Evolutionary conservation across 2,797 vertebrate genomes (phyloP).

Genomic region (Crenichthys baileyi): DNA sequence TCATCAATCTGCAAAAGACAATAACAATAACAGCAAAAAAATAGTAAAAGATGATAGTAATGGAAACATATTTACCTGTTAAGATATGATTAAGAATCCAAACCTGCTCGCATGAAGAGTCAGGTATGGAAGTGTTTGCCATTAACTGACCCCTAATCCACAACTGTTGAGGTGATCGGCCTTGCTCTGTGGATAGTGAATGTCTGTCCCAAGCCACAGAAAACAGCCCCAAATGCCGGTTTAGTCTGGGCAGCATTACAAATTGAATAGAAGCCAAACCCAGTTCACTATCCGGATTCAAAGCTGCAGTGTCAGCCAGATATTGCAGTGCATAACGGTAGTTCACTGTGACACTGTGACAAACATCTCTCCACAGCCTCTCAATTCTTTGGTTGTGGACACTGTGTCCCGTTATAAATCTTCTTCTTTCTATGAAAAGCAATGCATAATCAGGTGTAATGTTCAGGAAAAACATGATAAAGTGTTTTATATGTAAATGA

Average conservation of each 20-base stretch:
- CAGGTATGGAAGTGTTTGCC: neutral
- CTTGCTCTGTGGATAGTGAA: constrained; percentile 2
- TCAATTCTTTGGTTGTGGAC: too few relatives aligned
- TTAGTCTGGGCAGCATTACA: neutral
- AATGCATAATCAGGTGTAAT: neutral
- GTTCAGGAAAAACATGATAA: neutral
- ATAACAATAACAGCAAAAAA: too few relatives aligned
- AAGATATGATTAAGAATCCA: too few relatives aligned
- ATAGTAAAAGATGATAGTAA: too few relatives aligned
- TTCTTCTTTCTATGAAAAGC: too few relatives aligned
- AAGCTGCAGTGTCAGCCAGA: neutral
- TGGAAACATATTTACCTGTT: too few relatives aligned
- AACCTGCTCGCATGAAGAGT: neutral
- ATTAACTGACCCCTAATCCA: neutral
- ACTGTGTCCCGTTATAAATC: too few relatives aligned
- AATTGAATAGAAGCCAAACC: constrained; percentile 3
- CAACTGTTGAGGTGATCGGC: constrained; percentile 1
- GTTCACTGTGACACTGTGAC: neutral
- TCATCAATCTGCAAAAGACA: too few relatives aligned
- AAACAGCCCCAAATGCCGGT: neutral
- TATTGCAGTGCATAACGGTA: neutral
- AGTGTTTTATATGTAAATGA: neutral
- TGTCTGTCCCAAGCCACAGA: neutral
- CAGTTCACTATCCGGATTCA: neutral
- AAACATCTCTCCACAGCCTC: neutral